A percentile compares a stretch with the other conserved stretches of the same genome.
phyloP scores from a whole-genome alignment of 2,797 vertebrate genomes.

The Anguilla anguilla region DNA sequence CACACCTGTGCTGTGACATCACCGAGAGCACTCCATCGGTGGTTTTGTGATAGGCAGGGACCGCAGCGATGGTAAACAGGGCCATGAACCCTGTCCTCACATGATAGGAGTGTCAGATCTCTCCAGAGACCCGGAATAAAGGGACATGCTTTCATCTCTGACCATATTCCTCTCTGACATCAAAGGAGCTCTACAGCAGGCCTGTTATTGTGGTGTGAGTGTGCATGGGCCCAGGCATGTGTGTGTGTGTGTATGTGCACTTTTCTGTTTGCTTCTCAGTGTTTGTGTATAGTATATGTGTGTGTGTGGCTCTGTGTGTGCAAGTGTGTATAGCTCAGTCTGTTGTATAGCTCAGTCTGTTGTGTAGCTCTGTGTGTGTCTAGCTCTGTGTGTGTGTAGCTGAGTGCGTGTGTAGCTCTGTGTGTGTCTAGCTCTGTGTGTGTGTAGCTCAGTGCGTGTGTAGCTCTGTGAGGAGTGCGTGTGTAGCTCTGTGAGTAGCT shows the following conservation, averaged over 20 bases:
- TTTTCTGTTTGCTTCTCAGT: not conserved
- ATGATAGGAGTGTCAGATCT: not conserved
- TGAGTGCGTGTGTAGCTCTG: no score
- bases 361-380: no score
- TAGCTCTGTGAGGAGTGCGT: no score
- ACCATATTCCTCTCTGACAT: not conserved
- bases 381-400: no score
- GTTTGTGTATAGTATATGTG: no score
- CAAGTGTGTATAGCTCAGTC: not conserved
- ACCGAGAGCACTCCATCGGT: not conserved
- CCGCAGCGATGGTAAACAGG: not conserved
- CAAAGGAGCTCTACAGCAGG: not conserved
- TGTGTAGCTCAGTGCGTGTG: no score
- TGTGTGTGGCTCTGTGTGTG: not conserved
- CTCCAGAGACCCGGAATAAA: not conserved
- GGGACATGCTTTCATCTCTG: not conserved
- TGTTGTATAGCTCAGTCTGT: no score
- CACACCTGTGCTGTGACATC: not conserved
- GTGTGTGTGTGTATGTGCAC: no score
- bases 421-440: no score
- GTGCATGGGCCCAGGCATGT: not conserved
- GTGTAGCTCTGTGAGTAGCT: no score
- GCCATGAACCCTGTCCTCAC: not conserved
- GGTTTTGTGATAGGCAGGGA: not conserved
- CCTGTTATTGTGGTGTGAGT: not conserved